Percentiles rank a stretch among this genome's conserved stretches.
Evolutionary conservation across 2,113 vertebrate species (phyloP).

Genomic region (Tachysurus vachellii): DNA sequence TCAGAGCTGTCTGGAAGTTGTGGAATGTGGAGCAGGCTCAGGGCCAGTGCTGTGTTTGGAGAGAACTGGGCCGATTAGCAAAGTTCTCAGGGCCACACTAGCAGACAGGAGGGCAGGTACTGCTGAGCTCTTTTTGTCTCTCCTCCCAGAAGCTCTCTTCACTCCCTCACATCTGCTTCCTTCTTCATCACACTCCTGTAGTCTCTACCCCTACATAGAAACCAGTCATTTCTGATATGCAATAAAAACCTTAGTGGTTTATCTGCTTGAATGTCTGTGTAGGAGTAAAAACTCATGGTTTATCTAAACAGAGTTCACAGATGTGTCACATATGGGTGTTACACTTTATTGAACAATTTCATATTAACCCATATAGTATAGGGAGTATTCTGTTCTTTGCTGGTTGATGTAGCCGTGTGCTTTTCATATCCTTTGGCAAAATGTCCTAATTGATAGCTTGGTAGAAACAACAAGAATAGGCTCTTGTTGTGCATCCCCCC

Average conservation of each 20-base stretch:
- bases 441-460: constrained; percentile 13
- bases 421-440: constrained; percentile 39
- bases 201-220: not conserved
- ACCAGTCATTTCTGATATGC: not conserved
- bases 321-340: constrained; percentile 9
- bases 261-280: constrained; percentile 13
- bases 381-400: constrained; percentile 38
- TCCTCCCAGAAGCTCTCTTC: constrained; percentile 39
- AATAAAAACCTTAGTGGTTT: not conserved
- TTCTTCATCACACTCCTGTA: constrained; percentile 18
- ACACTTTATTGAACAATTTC: constrained; percentile 24
- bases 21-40: constrained; percentile 84
- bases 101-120: constrained; percentile 60
- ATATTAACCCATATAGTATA: constrained; percentile 24
- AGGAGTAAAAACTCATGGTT: constrained; percentile 2
- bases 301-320: constrained; percentile 1
- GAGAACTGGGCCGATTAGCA: constrained; percentile 73
- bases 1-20: constrained; percentile 84
- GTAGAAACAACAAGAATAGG: constrained; percentile 1
- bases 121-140: constrained; percentile 55
- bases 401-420: constrained; percentile 10
- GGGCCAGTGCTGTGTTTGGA: constrained; percentile 80
- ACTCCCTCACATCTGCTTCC: constrained; percentile 33
- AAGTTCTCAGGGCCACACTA: constrained; percentile 69
- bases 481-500: constrained; percentile 9